phyloP scores from a whole-genome alignment of 2,888 invertebrate genomes.

The Ferdinandea cuprea region DNA sequence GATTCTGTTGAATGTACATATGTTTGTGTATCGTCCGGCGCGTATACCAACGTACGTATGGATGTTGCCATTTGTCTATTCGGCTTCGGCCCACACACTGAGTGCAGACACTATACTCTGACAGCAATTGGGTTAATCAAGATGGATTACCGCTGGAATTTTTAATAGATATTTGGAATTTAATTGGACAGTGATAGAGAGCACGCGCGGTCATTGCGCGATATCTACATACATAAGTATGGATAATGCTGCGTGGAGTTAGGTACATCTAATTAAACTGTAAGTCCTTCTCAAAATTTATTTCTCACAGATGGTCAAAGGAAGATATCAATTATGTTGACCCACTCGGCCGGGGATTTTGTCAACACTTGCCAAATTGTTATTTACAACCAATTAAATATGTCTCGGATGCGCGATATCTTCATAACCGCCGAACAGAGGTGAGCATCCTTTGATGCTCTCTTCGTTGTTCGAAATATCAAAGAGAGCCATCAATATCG shows the following conservation, averaged over 20 bases:
- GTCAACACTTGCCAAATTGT: slow-evolving; percentile 57
- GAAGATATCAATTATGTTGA: slow-evolving; percentile 52
- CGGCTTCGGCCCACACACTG: not conserved
- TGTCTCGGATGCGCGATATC: not conserved
- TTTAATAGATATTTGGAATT: slow-evolving; percentile 47
- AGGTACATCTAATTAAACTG: not conserved
- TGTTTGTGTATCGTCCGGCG: no score
- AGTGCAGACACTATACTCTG: slow-evolving; percentile 27
- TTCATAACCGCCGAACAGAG: not conserved
- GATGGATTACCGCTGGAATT: slow-evolving; percentile 54
- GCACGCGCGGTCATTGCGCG: not conserved
- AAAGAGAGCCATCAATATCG: slow-evolving; percentile 63
- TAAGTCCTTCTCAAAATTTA: slow-evolving; percentile 34
- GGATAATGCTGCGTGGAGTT: not conserved
- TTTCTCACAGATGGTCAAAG: slow-evolving; percentile 53
- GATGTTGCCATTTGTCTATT: slow-evolving; percentile 23
- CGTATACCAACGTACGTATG: no score
- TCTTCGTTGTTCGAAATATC: slow-evolving; percentile 59
- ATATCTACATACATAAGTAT: not conserved
- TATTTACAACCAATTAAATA: slow-evolving; percentile 36
- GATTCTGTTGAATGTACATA: not conserved
- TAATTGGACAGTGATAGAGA: slow-evolving; percentile 35
- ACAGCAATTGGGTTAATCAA: slow-evolving; percentile 67
- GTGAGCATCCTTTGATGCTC: slow-evolving; percentile 61
- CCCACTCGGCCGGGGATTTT: not conserved